Evolutionary conservation across 2,113 vertebrate genomes (phyloP), one percentile per base, ranked within the genome.

Genomic region (Tricholaema leucomelas): DNA sequence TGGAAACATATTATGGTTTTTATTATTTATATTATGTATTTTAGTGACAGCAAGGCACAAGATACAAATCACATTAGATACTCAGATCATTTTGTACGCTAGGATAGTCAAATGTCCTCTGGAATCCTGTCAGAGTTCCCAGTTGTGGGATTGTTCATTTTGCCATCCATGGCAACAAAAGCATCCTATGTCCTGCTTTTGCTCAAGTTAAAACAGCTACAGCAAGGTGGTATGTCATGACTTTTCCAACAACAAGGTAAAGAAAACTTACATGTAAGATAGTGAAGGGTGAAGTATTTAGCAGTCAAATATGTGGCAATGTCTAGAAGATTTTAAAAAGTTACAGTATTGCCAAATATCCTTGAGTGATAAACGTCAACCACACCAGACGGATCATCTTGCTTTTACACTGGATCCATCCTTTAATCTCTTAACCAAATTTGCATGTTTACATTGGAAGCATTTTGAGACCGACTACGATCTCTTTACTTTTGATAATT

Each of bases 371-470:
- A 91, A 80, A 85, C 64, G 11, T 58, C 70, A 78, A 61, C 30
- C 42, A 40, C 67, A n/a, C 60, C 56, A 86, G 61, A 38, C 8
- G n/a, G 30, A 50, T 87, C 27, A 50, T 72, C 44, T 61, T 84
- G 58, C n/a, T 92, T 94, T 91, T 60, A 75, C 31, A 8, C 44
- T 65, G 16, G 21, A 50, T 75, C 74, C 27, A 31, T 38, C 24
- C 38, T 75, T 21, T 24, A 83, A 44, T n/a, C 8, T 58, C 70
- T 88, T 92, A 90, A 90, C 88, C 30, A 36, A 78, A 90, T 94
- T 81, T 84, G 7, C 33, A 7, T 91, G 58, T 93, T 92, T 79
- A 70, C 16, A 13, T 72, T 96, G 89, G 74, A 87, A 87, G 6
- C n/a, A 33, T 81, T 84, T 81, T 79, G 89, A 73, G 81, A 84